Percentiles rank a stretch among this genome's conserved stretches.
phyloP scores from a whole-genome alignment of 2,888 invertebrate species.

The Drosophila helvetica region DNA sequence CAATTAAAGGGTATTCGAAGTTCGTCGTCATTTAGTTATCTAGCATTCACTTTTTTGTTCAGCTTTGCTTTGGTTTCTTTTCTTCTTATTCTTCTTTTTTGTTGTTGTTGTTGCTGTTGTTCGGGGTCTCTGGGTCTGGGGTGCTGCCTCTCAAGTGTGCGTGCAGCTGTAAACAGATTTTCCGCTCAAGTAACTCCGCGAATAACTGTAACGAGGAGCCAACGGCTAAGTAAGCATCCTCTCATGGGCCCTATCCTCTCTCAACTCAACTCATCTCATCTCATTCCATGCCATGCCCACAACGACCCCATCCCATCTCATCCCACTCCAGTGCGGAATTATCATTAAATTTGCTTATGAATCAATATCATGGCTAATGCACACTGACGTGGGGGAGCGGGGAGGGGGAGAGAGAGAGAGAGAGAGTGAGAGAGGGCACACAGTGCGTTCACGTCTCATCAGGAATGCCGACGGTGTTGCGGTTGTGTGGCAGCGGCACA shows the following conservation, averaged over 20 bases:
- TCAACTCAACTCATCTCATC: constrained; percentile 5
- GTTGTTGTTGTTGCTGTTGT: constrained; percentile 18
- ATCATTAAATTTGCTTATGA: constrained; percentile 78
- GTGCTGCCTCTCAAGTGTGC: constrained; percentile 67
- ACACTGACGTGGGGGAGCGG: constrained; percentile 35
- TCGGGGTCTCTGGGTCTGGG: constrained; percentile 1
- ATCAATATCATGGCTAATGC: constrained; percentile 72
- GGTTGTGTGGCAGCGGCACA: constrained; percentile 79
- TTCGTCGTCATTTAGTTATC: neutral
- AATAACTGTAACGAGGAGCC: constrained; percentile 72
- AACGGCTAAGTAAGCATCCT: constrained; percentile 46
- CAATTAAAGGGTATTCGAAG: neutral
- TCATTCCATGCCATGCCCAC: neutral
- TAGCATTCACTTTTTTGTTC: constrained; percentile 7
- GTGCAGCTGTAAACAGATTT: constrained; percentile 80
- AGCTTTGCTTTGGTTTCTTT: constrained; percentile 11
- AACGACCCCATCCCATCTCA: neutral
- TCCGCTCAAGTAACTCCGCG: constrained; percentile 75
- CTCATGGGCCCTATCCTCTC: neutral
- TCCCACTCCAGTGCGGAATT: constrained; percentile 46
- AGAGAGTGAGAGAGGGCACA: constrained; percentile 14
- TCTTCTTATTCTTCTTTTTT: constrained; percentile 22
- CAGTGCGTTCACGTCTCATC: constrained; percentile 39
- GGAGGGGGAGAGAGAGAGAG: constrained; percentile 4
- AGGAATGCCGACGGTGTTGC: constrained; percentile 64